Base-by-base conservation (phyloP, 2,113 vertebrate species). In the Xyrauchen texanus region DNA sequence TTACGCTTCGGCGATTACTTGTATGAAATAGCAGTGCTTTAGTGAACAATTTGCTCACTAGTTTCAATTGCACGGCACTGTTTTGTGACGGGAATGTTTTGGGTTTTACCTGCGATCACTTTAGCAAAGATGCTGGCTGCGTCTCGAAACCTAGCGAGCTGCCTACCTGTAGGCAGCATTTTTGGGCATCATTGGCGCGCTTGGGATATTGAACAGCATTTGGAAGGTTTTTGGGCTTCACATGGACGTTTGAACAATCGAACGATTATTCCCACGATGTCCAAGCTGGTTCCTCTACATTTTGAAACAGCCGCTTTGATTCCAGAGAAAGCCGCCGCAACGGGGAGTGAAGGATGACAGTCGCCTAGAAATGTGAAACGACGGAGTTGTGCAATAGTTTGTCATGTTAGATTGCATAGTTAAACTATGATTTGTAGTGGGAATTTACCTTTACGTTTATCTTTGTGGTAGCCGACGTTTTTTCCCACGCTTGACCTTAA, bases 101-200 rank as follows among this genome's bases (percentile, higher is more conserved):
- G 15, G 45, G 65, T 62, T 77, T 77, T 63, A 85, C 64, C 84
- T 84, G 86, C 88, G 81, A 83, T 85, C 69, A 82, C 81, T 70
- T 72, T 68, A 84, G 80, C 78, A 87, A 81, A 49, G 88, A 78
- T 83, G 84, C 80, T 76, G 72, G 72, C 10, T 51, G 60, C 51
- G 51, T 65, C 21, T 21, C 13, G 53, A 64, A 53, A 65, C 34
- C 62, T 0, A n/a, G 74, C 16, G 13, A 15, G 21, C 21, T 65
- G 16, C 46, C 58, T 63, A 51, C 16, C 46, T 49, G 21, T 49
- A 73, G 58, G 63, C 46, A 42, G 58, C 58, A 74, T 42, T 62
- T 9, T 51, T 74, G 58, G 71, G 49, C 45, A 12, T 63, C 51
- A 46, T 45, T 47, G n/a, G 57, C 47, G 70, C 2, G 44, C 8